Base-by-base conservation (phyloP, 2,888 invertebrate genomes). In the Aradus depressus region DNA sequence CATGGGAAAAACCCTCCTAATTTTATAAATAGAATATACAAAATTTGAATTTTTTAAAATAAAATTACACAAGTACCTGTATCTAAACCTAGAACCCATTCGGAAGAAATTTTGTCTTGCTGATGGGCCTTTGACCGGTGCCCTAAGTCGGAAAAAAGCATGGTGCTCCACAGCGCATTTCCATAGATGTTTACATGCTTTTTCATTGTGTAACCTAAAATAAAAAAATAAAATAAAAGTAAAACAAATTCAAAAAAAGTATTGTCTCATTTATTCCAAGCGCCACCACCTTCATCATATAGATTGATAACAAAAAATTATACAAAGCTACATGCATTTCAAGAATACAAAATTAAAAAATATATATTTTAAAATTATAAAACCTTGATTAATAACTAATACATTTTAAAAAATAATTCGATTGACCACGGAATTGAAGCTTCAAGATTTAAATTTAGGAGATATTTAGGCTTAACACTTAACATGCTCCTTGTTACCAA, bases 91-190 rank as follows among this genome's bases (percentile, higher is more conserved):
- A 12, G 97, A 97, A 48, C 97, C 97, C 91, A 98, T 93, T 56
- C 98, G 77, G 72, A 98, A 93, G 74, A 98, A 96, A 71, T 91
- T 93, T 67, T 93, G 95, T 19, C 91, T 76, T 0, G 87, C 86
- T 23, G 84, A 85, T 3, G 88, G 86, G 2, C 87, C 85, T 67
- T 90, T 90, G 1, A 87, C 84, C 1, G 90, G 87, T 28, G 86
- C 88, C 59, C 89, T 80, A 49, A 98, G 74, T 57, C 98, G 80
- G 77, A 97, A 98, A 75, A 99, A 99, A 1, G 96, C 90, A 72
- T 99, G 98, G 72, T 98, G 95, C 70, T 99, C 98, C 1, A 99
- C 90, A 22, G 97, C 97, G 74, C 98, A 98, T 70, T 99, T 99
- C 98, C 98, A 99, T 58, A 99, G 73, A 71, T 99, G 98, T 69